Evolutionary conservation across 2,888 invertebrate species (phyloP), one percentile per base, ranked within the genome.

Genomic region (Micoletzkya japonica): DNA sequence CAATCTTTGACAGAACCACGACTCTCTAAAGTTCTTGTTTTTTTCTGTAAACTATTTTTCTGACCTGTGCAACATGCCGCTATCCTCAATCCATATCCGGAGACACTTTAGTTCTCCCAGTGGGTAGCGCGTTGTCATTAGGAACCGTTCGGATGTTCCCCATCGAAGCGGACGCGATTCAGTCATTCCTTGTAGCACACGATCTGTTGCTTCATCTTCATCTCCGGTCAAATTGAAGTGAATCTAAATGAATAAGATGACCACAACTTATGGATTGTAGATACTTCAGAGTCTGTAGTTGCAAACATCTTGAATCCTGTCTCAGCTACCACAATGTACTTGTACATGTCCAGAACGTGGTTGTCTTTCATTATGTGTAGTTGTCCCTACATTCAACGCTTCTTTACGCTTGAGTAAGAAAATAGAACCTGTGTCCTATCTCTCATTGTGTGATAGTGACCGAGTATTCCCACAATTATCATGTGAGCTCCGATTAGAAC

Each of bases 241-340:
- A 0, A 79, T 72, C 72, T 73, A 28, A 34, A 71, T 63, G 14
- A 14, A 2, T 14, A 39, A 26, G 44, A 2, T 20, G n/a, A 30
- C 36, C 26, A 49, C 20, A 7, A n/a, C 17, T 36, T 54, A 2
- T 2, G 2, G 30, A n/a, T 28, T 20, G 24, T 52, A 20, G 4
- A 6, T 26, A 77, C 77, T 37, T 73, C 70, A 17, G 78, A 78
- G 52, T 77, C 76, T 4, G 77, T 76, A 0, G 76, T 71, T 0
- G 77, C 76, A 64, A 75, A 79, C 77, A 77, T 77, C 34, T 73
- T 52, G 61, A 76, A 77, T 50, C 80, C 78, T 20, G 80, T 80
- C 54, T 79, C 77, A 26, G 79, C 78, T 2, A 70, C 52, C 14
- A 80, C 44, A 20, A 79, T 63, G 69, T 77, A 80, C 72, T 76